Evolutionary conservation across 2,113 vertebrate species (phyloP).

Genomic region (Bucco capensis): DNA sequence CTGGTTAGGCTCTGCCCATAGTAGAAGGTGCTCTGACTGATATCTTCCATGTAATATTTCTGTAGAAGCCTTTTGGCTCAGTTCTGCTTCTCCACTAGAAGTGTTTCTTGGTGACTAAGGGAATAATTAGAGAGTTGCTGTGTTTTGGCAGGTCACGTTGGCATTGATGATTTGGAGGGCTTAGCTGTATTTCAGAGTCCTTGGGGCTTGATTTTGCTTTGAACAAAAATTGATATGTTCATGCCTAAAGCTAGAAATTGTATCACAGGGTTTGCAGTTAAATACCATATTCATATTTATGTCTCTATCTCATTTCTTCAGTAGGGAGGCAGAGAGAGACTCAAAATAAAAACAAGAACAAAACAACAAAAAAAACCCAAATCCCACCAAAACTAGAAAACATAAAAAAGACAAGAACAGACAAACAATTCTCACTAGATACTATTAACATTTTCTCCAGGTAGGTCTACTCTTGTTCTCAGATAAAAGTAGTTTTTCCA

Average conservation of each 20-base stretch:
- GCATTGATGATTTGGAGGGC: neutral
- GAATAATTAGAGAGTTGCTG: neutral
- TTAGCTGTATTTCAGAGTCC: neutral
- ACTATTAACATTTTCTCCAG: neutral
- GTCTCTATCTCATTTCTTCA: neutral
- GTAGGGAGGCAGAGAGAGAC: neutral
- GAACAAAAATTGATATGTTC: neutral
- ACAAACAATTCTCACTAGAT: neutral
- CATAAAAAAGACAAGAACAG: neutral
- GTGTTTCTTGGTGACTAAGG: neutral
- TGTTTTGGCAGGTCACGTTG: neutral
- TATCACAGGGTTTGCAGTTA: neutral
- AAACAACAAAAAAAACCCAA: too few relatives aligned
- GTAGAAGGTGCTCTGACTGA: neutral
- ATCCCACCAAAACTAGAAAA: neutral
- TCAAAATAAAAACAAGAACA: neutral
- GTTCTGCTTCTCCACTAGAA: neutral
- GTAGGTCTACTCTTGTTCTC: neutral
- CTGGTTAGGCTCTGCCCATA: neutral
- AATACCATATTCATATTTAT: neutral
- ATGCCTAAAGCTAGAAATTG: neutral
- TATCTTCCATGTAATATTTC: neutral
- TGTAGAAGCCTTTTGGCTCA: neutral
- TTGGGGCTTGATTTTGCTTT: neutral
- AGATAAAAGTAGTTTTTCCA: neutral